Conservation (phyloP, 2,113 vertebrate genomes). For the Sciurus niger region DNA sequence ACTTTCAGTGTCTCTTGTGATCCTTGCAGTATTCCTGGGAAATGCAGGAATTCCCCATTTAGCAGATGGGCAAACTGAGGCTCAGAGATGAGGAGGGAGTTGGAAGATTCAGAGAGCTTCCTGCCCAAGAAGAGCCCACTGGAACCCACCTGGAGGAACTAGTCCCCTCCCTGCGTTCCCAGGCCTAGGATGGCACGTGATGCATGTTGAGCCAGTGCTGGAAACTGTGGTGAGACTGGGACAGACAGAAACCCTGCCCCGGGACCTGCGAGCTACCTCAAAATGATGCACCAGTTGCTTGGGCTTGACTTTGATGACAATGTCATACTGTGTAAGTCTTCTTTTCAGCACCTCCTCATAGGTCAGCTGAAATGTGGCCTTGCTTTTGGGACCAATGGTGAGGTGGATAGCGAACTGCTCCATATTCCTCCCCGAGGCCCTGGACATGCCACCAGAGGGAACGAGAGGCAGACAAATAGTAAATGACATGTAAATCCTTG, state of each 20-base stretch:
- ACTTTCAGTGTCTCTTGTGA: not conserved
- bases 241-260: not conserved
- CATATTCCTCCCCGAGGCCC: constrained; percentile 94
- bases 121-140: not conserved
- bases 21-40: not conserved
- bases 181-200: not conserved
- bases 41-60: not conserved
- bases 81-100: not conserved
- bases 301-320: constrained; percentile 94
- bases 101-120: not conserved
- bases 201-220: not conserved
- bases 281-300: constrained; percentile 94
- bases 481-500: not conserved
- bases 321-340: constrained; percentile 92
- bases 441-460: constrained; percentile 77
- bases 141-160: not conserved
- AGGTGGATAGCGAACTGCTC: constrained; percentile 96
- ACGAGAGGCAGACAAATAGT: constrained; percentile 14
- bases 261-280: constrained; percentile 89
- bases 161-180: not conserved
- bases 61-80: not conserved
- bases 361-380: constrained; percentile 94
- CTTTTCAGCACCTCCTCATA: constrained; percentile 96
- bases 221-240: not conserved
- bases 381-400: constrained; percentile 92